Evolutionary conservation across 2,888 invertebrate genomes (phyloP).

Genomic region (Acanthopleura granulata): DNA sequence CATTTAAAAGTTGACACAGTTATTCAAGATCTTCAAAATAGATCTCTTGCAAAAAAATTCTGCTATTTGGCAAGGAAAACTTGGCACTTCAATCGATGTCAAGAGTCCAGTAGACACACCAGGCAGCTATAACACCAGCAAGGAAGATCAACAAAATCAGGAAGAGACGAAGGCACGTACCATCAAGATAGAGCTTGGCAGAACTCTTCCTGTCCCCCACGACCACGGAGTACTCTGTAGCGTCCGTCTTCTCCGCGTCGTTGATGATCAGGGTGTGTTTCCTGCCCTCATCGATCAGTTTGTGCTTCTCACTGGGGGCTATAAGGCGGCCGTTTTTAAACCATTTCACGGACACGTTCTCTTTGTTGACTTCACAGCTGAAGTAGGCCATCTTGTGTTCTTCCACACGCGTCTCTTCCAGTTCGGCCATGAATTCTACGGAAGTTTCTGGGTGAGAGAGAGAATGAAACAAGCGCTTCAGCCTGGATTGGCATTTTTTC

Average conservation of each 20-base stretch:
- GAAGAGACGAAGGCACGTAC: constrained; percentile 34
- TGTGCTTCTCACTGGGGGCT: constrained; percentile 40
- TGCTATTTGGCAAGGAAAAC: too few relatives aligned
- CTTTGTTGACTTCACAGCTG: constrained; percentile 83
- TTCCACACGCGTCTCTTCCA: constrained; percentile 28
- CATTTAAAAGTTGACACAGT: too few relatives aligned
- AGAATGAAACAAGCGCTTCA: too few relatives aligned
- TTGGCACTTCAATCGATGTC: not conserved
- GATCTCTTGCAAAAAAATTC: too few relatives aligned
- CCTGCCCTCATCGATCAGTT: constrained; percentile 47
- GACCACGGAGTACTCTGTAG: constrained; percentile 48
- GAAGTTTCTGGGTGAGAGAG: constrained; percentile 19
- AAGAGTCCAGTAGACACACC: not conserved
- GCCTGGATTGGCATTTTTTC: not conserved
- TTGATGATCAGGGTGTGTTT: constrained; percentile 50
- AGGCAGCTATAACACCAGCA: not conserved
- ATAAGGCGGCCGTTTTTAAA: constrained; percentile 69
- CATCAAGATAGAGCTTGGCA: constrained; percentile 46
- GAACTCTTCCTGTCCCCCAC: constrained; percentile 46
- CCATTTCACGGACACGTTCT: constrained; percentile 86
- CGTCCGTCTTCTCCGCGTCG: constrained; percentile 48
- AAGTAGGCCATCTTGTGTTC: constrained; percentile 49
- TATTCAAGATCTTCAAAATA: too few relatives aligned
- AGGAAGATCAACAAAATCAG: not conserved
- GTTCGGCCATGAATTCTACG: constrained; percentile 32